Evolutionary conservation across 2,113 vertebrate species (phyloP).

Genomic region (Fulica atra): DNA sequence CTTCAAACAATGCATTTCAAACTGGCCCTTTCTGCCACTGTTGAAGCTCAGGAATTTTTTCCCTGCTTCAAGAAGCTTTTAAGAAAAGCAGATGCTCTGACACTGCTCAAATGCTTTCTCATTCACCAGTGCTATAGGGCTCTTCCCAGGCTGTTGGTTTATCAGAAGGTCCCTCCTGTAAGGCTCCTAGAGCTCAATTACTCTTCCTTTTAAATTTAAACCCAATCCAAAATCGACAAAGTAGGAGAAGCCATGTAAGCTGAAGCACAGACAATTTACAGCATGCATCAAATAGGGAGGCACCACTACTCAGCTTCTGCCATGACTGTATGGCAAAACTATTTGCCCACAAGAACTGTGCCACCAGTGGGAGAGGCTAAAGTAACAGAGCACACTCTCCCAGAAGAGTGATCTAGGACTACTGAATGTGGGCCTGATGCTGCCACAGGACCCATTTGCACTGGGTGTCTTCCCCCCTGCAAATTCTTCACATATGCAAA

Average conservation of each 20-base stretch:
- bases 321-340: neutral
- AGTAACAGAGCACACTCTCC: neutral
- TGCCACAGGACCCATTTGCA: neutral
- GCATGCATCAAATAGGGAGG: neutral
- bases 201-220: neutral
- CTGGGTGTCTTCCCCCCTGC: neutral
- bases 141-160: neutral
- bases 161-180: neutral
- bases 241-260: neutral
- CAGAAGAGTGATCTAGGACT: neutral
- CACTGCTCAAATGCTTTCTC: neutral
- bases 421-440: neutral
- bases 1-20: neutral
- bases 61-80: neutral
- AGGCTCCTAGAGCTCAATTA: neutral
- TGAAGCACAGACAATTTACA: neutral
- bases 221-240: neutral
- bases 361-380: neutral
- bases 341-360: slow-evolving; percentile 12
- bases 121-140: neutral
- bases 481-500: neutral
- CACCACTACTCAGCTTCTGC: neutral
- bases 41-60: neutral
- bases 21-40: neutral
- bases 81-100: neutral